Evolutionary conservation across 2,888 invertebrate species (phyloP).

Genomic region (Sisyra terminalis): DNA sequence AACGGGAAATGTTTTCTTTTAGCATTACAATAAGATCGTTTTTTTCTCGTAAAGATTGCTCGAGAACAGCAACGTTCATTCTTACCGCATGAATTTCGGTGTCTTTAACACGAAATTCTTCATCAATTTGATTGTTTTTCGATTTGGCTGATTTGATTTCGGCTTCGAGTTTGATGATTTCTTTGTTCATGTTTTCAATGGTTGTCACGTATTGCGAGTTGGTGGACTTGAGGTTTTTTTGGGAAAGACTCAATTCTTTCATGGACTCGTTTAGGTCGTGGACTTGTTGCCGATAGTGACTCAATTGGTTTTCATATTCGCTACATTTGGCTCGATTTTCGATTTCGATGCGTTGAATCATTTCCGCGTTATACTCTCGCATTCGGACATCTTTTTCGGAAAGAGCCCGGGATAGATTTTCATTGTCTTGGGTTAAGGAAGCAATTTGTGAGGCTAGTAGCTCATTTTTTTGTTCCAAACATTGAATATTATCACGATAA

Average conservation of each 20-base stretch:
- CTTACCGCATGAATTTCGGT: neutral
- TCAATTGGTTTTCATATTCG: neutral
- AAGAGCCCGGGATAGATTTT: neutral
- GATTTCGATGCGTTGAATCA: neutral
- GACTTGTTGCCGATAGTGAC: neutral
- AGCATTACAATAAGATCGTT: conserved; percentile 2
- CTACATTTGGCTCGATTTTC: neutral
- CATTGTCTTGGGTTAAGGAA: conserved; percentile 4
- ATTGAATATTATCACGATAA: conserved; percentile 1
- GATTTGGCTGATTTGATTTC: conserved; percentile 1
- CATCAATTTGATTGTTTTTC: conserved; percentile 3
- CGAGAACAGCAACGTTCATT: conserved; percentile 3
- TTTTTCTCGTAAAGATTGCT: conserved; percentile 6
- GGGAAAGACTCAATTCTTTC: conserved; percentile 3
- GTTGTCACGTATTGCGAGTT: neutral
- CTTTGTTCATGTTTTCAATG: conserved; percentile 6
- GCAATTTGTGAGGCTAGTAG: neutral
- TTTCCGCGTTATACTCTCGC: neutral
- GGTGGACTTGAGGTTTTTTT: conserved; percentile 1
- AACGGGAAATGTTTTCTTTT: neutral
- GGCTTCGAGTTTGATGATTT: conserved; percentile 1
- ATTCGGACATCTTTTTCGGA: conserved; percentile 3
- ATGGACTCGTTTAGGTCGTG: conserved; percentile 2
- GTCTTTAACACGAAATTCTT: conserved; percentile 5
- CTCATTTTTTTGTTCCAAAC: conserved; percentile 3